Conservation (phyloP, 2,113 vertebrate species). For the Amphilophus citrinellus region DNA sequence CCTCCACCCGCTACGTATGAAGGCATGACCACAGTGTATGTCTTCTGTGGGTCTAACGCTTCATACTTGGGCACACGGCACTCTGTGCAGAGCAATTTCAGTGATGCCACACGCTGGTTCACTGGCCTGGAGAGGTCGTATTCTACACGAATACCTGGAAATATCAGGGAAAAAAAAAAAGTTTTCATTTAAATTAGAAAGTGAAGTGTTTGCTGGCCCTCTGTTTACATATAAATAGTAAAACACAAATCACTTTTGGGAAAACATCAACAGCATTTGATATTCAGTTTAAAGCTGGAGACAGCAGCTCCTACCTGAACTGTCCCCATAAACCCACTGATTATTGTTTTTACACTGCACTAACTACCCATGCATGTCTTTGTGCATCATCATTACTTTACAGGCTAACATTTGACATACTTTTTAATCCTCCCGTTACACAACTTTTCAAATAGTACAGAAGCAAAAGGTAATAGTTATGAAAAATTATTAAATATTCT, state of each 20-base stretch:
- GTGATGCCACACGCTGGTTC: slow-evolving; percentile 80
- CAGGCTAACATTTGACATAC: not conserved
- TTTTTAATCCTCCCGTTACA: not conserved
- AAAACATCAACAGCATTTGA: not conserved
- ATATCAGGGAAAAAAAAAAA: not conserved
- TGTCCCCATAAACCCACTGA: not conserved
- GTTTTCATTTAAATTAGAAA: too few relatives aligned
- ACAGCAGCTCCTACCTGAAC: not conserved
- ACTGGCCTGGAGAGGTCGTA: slow-evolving; percentile 83
- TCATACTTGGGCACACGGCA: slow-evolving; percentile 88
- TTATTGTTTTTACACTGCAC: not conserved
- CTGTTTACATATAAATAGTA: not conserved
- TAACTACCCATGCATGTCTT: not conserved
- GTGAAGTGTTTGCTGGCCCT: not conserved
- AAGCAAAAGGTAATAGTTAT: not conserved
- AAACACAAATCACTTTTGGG: not conserved
- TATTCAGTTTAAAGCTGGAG: not conserved
- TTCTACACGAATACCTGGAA: slow-evolving; percentile 87
- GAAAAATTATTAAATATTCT: not conserved
- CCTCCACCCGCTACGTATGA: slow-evolving; percentile 87
- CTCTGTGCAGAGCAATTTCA: slow-evolving; percentile 85
- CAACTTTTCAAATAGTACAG: not conserved
- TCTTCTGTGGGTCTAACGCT: slow-evolving; percentile 77
- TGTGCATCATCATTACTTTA: not conserved
- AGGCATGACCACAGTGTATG: slow-evolving; percentile 86